Conservation (phyloP, 1,140 invertebrate species). For the Protaetia brevitarsis region DNA sequence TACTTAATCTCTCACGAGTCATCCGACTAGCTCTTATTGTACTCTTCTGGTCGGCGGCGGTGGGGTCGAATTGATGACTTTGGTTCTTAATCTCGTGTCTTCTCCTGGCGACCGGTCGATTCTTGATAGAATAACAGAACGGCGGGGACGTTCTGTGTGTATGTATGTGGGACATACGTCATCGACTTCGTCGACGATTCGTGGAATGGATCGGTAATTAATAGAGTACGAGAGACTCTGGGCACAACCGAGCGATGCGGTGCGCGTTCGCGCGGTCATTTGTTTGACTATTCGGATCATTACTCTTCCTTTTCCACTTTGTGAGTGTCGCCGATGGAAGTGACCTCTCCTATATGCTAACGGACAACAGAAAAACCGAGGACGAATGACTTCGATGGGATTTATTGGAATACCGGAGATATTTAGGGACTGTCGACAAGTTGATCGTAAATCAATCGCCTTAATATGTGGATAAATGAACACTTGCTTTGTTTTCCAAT, state of each 20-base stretch:
- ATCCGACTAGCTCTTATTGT: not conserved
- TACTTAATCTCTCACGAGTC: not conserved
- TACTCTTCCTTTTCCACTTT: conserved; percentile 8
- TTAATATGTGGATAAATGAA: too few relatives aligned
- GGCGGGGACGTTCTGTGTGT: not conserved
- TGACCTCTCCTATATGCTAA: too few relatives aligned
- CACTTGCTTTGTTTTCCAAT: too few relatives aligned
- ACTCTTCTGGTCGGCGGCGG: not conserved
- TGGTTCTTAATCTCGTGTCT: not conserved
- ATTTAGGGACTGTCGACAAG: too few relatives aligned
- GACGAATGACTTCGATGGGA: too few relatives aligned
- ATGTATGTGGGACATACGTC: not conserved
- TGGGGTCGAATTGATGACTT: conserved; percentile 15
- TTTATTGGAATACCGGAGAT: too few relatives aligned
- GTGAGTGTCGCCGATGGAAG: not conserved
- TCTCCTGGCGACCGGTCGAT: not conserved
- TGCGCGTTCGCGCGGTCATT: conserved; percentile 3
- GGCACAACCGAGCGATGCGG: not conserved
- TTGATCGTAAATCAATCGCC: too few relatives aligned
- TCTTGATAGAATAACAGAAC: not conserved
- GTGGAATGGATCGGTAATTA: conserved; percentile 13
- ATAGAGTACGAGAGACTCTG: not conserved
- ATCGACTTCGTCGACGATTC: not conserved
- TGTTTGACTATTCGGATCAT: conserved; percentile 11
- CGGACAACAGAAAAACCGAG: too few relatives aligned